Evolutionary conservation across 2,888 invertebrate genomes (phyloP), one percentile per base, ranked within the genome.

Genomic region (Hetaerina titia): DNA sequence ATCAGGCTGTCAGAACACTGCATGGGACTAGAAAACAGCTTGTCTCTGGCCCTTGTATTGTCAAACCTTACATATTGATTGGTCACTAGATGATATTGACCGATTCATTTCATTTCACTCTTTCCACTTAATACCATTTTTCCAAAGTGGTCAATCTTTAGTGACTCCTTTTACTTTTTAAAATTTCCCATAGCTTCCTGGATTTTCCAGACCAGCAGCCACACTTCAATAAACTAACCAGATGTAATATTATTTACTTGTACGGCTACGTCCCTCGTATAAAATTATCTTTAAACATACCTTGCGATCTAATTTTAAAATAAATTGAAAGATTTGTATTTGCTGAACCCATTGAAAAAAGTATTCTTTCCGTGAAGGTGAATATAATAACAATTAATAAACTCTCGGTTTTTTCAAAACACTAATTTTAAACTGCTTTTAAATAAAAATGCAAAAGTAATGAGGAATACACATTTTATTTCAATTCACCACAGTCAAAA

Each of bases 401-500:
- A 45, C 4, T 31, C 31, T 19, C 0, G 11, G 87, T 87, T 5
- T 87, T 13, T 45, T 45, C 45, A 45, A 45, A 2, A 45, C 45
- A 45, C 6, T 25, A 25, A 45, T 45, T 25, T n/a, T 15, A 31
- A 4, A 90, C 57, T n/a, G 0, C 22, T 90, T 60, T 19, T n/a
- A 45, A 22, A 92, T 64, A 69, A 64, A 69, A 94, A 94, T 31
- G 94, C 31, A 25, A 13, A 58, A 60, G n/a, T 88, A 94, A 69
- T 95, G 94, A 94, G 94, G 94, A 94, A 94, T 94, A 94, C 81
- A 74, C 89, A 95, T 95, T 95, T 95, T 95, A 95, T 95, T 95
- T 81, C 94, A 95, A 95, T 95, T 95, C 94, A 95, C 94, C 94
- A 95, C 94, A 94, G 94, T 95, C 89, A 88, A 95, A 92, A 92